Percentiles rank a stretch among this genome's conserved stretches.
These are phyloP conservation scores for Danaus plexippus DNA, from an alignment of 1,140 invertebrate species.

Conservation along the genomic window DNA sequence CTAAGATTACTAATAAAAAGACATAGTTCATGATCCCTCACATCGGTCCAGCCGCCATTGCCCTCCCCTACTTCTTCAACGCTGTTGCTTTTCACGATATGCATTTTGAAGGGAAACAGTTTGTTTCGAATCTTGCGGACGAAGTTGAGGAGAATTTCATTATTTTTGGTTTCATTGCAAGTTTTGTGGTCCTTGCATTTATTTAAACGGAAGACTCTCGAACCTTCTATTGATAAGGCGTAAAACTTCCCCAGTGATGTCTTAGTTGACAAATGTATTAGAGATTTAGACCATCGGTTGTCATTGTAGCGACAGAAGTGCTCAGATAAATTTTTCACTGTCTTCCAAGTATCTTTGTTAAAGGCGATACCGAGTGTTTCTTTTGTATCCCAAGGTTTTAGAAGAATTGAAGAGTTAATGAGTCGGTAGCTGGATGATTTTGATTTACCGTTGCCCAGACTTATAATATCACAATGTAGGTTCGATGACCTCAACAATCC, in stretches of 20 bases:
- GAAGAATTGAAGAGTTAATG: constrained; percentile 9
- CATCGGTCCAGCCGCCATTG: constrained; percentile 23
- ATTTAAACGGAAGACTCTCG: constrained; percentile 28
- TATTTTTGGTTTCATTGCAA: too few relatives aligned
- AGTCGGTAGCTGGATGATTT: constrained; percentile 15
- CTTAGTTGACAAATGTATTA: constrained; percentile 19
- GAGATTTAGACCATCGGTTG: constrained; percentile 24
- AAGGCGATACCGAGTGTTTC: constrained; percentile 28
- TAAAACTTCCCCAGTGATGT: constrained; percentile 9
- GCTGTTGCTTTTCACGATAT: too few relatives aligned
- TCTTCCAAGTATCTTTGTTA: constrained; percentile 29
- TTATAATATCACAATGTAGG: constrained; percentile 26
- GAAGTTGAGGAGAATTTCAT: too few relatives aligned
- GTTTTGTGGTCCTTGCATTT: constrained; percentile 7
- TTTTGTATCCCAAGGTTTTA: constrained; percentile 19
- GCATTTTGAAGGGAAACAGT: constrained; percentile 16
- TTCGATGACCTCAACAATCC: constrained; percentile 9
- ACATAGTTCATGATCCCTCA: constrained; percentile 31
- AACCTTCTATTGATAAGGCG: constrained; percentile 19
- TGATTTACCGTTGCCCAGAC: constrained; percentile 20
- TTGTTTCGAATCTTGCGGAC: constrained; percentile 2
- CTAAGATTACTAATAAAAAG: constrained; percentile 18
- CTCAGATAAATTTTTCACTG: constrained; percentile 17
- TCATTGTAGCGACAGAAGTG: constrained; percentile 34
- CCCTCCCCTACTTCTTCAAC: too few relatives aligned